phyloP scores from a whole-genome alignment of 1,140 invertebrate genomes.

The Rhagoletis pomonella region DNA sequence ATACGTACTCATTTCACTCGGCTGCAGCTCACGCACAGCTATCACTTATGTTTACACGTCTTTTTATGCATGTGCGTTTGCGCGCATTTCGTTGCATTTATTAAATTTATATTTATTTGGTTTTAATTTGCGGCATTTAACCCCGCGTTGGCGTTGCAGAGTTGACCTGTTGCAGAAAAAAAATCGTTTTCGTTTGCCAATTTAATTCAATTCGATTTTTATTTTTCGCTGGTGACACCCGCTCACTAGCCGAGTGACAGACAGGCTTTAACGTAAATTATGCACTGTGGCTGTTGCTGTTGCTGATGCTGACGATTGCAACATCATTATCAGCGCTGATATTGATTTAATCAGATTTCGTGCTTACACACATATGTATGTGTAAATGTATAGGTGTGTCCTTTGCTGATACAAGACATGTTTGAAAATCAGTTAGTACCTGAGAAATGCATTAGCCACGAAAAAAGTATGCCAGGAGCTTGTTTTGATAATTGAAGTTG shows the following conservation, averaged over 20 bases:
- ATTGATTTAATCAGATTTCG: background rate
- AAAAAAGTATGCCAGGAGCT: no score
- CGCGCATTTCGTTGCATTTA: no score
- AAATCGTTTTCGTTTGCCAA: background rate
- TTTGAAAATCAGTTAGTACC: no score
- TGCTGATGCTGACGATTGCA: slow-evolving; percentile 1
- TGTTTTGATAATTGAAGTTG: no score
- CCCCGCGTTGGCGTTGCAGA: background rate
- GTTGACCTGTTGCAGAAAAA: background rate
- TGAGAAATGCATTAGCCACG: no score
- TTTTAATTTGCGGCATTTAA: slow-evolving; percentile 2
- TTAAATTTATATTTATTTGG: slow-evolving; percentile 4
- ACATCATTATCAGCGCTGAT: background rate
- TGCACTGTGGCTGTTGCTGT: background rate
- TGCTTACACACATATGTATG: no score
- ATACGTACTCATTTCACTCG: background rate
- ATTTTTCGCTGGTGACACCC: background rate
- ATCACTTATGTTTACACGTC: background rate
- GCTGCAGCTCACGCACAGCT: background rate
- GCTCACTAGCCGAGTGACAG: background rate
- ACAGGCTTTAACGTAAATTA: background rate
- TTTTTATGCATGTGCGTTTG: background rate
- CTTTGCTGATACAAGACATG: no score
- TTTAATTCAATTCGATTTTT: slow-evolving; percentile 13
- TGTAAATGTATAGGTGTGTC: no score